Base-by-base conservation (phyloP, 2,888 invertebrate genomes). In the Dorcus hopei region DNA sequence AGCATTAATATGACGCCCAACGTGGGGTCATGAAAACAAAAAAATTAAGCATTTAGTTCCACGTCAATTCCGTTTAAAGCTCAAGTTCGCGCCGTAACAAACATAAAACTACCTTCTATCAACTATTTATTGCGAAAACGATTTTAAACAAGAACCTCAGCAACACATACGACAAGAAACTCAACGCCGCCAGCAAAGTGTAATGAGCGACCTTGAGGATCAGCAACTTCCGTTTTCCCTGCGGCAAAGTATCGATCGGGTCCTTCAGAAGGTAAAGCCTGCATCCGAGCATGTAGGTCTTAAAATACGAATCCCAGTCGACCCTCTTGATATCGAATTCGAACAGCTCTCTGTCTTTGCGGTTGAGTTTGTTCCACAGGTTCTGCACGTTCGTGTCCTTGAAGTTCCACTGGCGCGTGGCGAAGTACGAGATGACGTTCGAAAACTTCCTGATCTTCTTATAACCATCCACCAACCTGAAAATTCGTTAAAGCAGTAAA, bases 231-330 rank as follows among this genome's bases (percentile, higher is more conserved):
- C 84, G 85, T 63, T 81, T 83, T 63, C 88, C 91, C 68, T 86
- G 83, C 0, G 88, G 87, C 54, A 93, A 75, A 0, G 90, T 89
- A 0, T 87, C 87, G 2, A 89, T 74, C 19, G 91, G 88, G 72
- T 95, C 94, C 69, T 93, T 92, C 41, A 94, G 77, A 8, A 95
- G 77, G 73, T 90, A 93, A 1, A 87, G 82, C 64, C 93, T 82
- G 48, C 91, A 83, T 2, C 95, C 95, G 75, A 83, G 78, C 6
- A 88, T 79, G 68, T 90, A 91, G 45, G 81, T 83, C 59, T 83
- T 81, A 68, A 90, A 85, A 68, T 88, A 93, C 0, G 81, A 79
- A 3, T 88, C 85, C 94, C 94, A 95, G 42, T 89, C 83, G 68
- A 95, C 80, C 33, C 86, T 81, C 0, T 80, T 81, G 61, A 93